These are phyloP conservation scores for Enteromius mattozi DNA, from an alignment of 2,797 vertebrate species.

Conservation along the genomic window DNA sequence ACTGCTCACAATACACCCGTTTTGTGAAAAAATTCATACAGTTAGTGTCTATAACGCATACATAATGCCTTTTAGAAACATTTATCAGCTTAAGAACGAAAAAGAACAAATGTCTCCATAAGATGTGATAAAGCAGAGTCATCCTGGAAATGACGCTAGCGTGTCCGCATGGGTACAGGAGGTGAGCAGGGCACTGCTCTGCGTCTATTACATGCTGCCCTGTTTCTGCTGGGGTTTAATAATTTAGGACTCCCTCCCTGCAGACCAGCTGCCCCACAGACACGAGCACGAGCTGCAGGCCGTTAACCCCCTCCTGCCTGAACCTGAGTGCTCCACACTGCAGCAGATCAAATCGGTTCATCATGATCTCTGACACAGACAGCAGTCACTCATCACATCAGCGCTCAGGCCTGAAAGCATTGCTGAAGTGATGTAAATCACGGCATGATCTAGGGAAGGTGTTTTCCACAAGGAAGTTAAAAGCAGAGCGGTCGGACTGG, in stretches of 20 bases:
- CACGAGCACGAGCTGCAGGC: conserved; percentile 51
- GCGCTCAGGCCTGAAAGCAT: too few relatives aligned
- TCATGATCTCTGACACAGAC: not conserved
- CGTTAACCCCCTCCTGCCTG: conserved; percentile 52
- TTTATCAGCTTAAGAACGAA: not conserved
- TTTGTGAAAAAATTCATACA: not conserved
- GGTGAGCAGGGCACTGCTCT: conserved; percentile 52
- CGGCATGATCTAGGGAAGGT: not conserved
- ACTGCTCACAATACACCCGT: not conserved
- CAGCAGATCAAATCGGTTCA: not conserved
- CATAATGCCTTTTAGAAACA: not conserved
- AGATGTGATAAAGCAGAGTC: not conserved
- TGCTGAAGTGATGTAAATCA: not conserved
- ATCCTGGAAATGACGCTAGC: not conserved
- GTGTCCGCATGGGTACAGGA: not conserved
- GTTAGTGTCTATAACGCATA: not conserved
- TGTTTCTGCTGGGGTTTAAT: conserved; percentile 68
- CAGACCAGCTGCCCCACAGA: conserved; percentile 62
- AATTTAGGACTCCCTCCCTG: conserved; percentile 68
- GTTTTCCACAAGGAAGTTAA: not conserved
- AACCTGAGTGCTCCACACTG: not conserved
- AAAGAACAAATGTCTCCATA: not conserved
- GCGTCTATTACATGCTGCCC: conserved; percentile 55
- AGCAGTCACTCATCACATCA: not conserved
- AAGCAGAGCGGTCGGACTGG: not conserved